Evolutionary conservation across 1,140 invertebrate genomes (phyloP).

Genomic region (Camponotus vicinus): DNA sequence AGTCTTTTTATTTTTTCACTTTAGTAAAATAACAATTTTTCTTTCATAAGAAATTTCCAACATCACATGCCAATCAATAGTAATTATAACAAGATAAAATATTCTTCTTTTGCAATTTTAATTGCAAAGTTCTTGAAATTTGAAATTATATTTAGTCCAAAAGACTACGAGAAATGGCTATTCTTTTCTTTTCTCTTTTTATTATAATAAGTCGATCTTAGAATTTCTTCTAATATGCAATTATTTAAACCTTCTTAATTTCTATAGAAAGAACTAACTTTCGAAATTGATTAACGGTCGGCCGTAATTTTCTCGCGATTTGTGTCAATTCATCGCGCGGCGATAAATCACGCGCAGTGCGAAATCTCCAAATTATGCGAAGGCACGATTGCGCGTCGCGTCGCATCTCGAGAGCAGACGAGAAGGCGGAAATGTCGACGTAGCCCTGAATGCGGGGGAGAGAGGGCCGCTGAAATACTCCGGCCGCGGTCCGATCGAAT

Average conservation of each 20-base stretch:
- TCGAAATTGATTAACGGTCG: not conserved
- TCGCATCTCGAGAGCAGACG: not conserved
- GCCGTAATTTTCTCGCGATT: slow-evolving; percentile 15
- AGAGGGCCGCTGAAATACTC: slow-evolving; percentile 20
- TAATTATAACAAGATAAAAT: too few species aligned
- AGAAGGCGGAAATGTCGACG: slow-evolving; percentile 30
- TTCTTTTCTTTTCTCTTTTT: not conserved
- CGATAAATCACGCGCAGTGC: slow-evolving; percentile 10
- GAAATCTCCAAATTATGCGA: slow-evolving; percentile 43
- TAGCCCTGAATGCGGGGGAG: not conserved
- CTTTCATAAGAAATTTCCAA: too few species aligned
- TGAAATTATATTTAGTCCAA: not conserved
- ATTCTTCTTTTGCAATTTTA: too few species aligned
- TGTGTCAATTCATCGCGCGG: too few species aligned
- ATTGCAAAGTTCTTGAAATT: too few species aligned
- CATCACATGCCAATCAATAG: too few species aligned
- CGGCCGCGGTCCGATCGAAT: slow-evolving; percentile 34
- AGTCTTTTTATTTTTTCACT: too few species aligned
- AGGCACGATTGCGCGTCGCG: slow-evolving; percentile 37
- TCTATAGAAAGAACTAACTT: not conserved
- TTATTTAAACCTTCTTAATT: not conserved
- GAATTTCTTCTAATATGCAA: not conserved
- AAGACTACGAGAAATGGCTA: too few species aligned
- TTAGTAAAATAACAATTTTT: not conserved
- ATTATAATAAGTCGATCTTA: not conserved